Evolutionary conservation across 2,797 vertebrate genomes (phyloP).

Genomic region (Ara ararauna): DNA sequence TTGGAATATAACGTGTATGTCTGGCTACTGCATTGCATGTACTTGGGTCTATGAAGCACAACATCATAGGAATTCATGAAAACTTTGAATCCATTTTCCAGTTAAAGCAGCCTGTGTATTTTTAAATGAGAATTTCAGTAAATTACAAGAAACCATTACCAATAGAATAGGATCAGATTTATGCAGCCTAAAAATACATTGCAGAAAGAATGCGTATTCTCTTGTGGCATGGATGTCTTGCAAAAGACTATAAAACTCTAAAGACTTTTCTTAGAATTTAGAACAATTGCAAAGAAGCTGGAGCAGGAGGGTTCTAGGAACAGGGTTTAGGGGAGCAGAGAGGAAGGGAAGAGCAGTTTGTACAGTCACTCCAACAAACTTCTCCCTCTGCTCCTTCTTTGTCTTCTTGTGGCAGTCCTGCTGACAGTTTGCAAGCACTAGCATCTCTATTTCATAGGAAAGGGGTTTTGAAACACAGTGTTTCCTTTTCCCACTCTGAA

Average conservation of each 20-base stretch:
- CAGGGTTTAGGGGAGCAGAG: not conserved
- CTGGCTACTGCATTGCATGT: not conserved
- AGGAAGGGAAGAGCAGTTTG: not conserved
- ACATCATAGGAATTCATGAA: not conserved
- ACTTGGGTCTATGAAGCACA: not conserved
- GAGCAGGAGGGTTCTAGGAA: not conserved
- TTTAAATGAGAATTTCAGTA: not conserved
- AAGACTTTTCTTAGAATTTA: not conserved
- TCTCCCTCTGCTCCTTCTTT: not conserved
- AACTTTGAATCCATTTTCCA: not conserved
- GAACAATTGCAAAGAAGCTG: not conserved
- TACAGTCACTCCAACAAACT: not conserved
- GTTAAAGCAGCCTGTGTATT: not conserved
- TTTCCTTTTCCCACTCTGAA: not conserved
- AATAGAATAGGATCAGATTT: not conserved
- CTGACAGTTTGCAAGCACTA: not conserved
- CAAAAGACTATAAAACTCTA: not conserved
- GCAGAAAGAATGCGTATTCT: slow-evolving; percentile 11
- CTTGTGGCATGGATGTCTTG: not conserved
- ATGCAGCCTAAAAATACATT: slow-evolving; percentile 5
- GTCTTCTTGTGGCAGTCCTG: not conserved
- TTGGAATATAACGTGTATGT: rapidly evolving
- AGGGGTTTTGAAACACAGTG: not conserved
- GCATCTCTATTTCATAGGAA: slow-evolving; percentile 45
- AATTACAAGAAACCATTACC: not conserved